Base-by-base conservation (phyloP, 2,888 invertebrate genomes). In the Lutraria lutraria region DNA sequence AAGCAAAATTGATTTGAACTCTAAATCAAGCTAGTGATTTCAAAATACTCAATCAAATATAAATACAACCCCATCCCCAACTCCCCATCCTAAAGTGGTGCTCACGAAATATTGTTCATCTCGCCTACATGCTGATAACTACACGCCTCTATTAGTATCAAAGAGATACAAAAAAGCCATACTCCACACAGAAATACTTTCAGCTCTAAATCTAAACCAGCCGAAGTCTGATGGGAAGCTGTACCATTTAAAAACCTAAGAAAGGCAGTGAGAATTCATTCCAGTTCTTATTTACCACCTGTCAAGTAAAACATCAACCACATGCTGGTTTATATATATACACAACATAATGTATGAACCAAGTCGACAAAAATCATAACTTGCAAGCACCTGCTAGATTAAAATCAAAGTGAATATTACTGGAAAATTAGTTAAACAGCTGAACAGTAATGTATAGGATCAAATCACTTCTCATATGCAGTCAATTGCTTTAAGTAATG, bases 311-410 rank as follows among this genome's bases (percentile, higher is more conserved):
- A 76, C 76, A 76, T 76, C 76, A 34, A 76, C 34, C 76, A 76
- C 76, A 34, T 76, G 76, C 76, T 31, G 76, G 31, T 31, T 76
- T 13, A n/a, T 76, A 76, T 13, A n/a, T 76, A 76, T 31, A 76
- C 21, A 76, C 76, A 76, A 19, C 19, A 76, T 34, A 34, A 34
- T 31, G 31, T 76, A 76, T 16, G 56, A 34, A 76, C 29, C 76
- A 8, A 31, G 63, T 72, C 29, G 31, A 72, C 25, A 29, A 76
- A n/a, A 25, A 29, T 72, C 76, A 76, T 76, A 76, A 25, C 16
- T 34, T 34, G 76, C 31, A 76, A 31, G 76, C 76, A 76, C 76
- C 76, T 76, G 76, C 76, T 34, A 76, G 76, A 76, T 76, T 34
- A 13, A 13, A 76, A 76, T 76, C 76, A 34, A 76, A 19, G 4